Evolutionary conservation across 2,113 vertebrate genomes (phyloP), one percentile per base, ranked within the genome.

Genomic region (Ivindomyrus marchei): DNA sequence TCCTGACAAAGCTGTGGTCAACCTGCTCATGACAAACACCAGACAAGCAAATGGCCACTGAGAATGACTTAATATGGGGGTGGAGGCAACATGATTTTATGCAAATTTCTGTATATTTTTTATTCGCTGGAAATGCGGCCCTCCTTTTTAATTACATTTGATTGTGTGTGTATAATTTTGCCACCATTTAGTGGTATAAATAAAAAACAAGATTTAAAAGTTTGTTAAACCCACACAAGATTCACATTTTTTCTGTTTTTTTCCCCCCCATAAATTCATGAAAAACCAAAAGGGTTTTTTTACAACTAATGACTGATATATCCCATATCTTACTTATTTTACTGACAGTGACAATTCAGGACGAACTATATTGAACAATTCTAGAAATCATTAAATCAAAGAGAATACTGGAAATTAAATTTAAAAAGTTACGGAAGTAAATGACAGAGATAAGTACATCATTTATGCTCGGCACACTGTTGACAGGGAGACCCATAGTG

Each of bases 1-100:
- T 93, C 91, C 91, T 91, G 88, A 83, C 70, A 50, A 27, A 88
- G 31, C 52, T 27, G 42, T 58, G 77, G 80, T 46, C 66, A 89
- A 49, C 66, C 91, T 15, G 92, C 19, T 17, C 42, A 39, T 6
- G 27, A 39, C 17, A 21, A n/a, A 62, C 80, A 52, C 27, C 36
- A 70, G 47, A 39, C 11, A 24, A 45, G 31, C 21, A 56, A 56
- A 80, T 42, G 24, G 49, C 8, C 17, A 31, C 50, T 45, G 4
- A n/a, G 80, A 84, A 89, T 1, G 17, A 10, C 19, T 46, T 88
- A 7, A 45, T 36, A 62, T n/a, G 15, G 17, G 19, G n/a, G 39
- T 24, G 8, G 3, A 66, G 52, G 19, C 13, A 66, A 88, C 58
- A n/a, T 7, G 19, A 50, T 3, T 45, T 47, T 24, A 46, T 39